Percentiles rank a stretch among this genome's conserved stretches.
Evolutionary conservation across 2,113 vertebrate species (phyloP).

Genomic region (Sceloporus undulatus): DNA sequence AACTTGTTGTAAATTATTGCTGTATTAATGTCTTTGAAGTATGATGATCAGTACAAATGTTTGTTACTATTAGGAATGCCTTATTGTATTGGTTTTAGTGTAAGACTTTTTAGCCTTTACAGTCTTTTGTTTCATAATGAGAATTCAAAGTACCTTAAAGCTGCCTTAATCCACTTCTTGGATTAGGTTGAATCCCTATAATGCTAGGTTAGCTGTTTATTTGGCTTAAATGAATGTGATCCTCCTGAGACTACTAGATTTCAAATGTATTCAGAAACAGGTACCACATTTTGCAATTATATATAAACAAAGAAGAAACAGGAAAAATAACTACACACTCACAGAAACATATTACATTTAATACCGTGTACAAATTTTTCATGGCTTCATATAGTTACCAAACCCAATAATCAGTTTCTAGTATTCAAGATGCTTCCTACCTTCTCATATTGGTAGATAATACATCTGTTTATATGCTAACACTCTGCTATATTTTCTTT

Average conservation of each 20-base stretch:
- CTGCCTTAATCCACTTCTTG: not conserved
- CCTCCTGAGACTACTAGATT: not conserved
- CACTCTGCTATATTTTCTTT: no score
- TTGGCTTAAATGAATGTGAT: not conserved
- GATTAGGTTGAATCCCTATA: not conserved
- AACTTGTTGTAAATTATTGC: not conserved
- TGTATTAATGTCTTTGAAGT: not conserved
- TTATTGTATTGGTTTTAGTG: not conserved
- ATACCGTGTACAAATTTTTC: not conserved
- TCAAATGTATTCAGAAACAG: not conserved
- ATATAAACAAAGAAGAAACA: not conserved
- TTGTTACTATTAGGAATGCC: not conserved
- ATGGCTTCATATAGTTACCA: not conserved
- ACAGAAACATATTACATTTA: not conserved
- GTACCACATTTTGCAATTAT: not conserved
- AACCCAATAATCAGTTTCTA: not conserved
- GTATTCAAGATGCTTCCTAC: not conserved
- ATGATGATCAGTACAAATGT: not conserved
- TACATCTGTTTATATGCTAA: no score
- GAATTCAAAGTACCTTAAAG: conserved; percentile 14
- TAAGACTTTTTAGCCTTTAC: not conserved
- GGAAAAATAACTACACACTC: not conserved
- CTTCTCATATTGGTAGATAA: no score
- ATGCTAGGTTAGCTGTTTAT: not conserved
- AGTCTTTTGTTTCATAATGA: not conserved